phyloP scores from a whole-genome alignment of 1,140 invertebrate genomes.

The Oscheius sp. region DNA sequence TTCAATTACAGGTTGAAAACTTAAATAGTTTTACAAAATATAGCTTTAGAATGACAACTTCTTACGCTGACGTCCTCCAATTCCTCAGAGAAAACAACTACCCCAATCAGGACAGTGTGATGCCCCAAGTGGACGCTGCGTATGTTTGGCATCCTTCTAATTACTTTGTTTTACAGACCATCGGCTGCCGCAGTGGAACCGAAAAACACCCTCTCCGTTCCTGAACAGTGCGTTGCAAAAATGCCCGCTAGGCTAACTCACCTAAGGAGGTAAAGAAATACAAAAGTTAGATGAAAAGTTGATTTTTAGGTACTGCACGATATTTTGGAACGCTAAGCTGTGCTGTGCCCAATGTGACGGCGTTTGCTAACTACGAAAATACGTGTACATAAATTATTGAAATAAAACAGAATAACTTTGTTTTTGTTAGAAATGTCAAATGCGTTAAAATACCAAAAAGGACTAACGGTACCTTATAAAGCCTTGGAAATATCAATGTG shows the following conservation, averaged over 20 bases:
- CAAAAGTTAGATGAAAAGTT: not conserved
- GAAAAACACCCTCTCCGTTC: conserved; percentile 30
- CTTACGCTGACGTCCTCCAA: conserved; percentile 47
- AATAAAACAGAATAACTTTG: conserved; percentile 4
- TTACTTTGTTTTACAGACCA: not conserved
- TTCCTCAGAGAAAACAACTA: conserved; percentile 56
- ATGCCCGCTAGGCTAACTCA: conserved; percentile 54
- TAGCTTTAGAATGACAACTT: conserved; percentile 56
- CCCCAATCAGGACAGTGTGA: conserved; percentile 52
- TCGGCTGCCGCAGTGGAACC: conserved; percentile 18
- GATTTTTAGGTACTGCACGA: conserved; percentile 48
- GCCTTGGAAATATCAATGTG: no score
- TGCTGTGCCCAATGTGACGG: conserved; percentile 56
- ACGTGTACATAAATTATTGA: not conserved
- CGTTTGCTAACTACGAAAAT: conserved; percentile 46
- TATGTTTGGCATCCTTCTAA: conserved; percentile 2
- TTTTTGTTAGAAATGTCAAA: not conserved
- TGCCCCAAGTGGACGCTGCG: conserved; percentile 16
- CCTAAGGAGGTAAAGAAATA: conserved; percentile 47
- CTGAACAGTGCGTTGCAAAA: conserved; percentile 40
- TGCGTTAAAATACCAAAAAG: not conserved
- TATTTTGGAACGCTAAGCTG: conserved; percentile 60
- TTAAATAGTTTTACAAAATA: not conserved
- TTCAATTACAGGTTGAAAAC: conserved; percentile 59
- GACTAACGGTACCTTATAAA: no score